These are phyloP conservation scores for Diachasma alloeum DNA, from an alignment of 1,140 invertebrate species.

Conservation along the genomic window DNA sequence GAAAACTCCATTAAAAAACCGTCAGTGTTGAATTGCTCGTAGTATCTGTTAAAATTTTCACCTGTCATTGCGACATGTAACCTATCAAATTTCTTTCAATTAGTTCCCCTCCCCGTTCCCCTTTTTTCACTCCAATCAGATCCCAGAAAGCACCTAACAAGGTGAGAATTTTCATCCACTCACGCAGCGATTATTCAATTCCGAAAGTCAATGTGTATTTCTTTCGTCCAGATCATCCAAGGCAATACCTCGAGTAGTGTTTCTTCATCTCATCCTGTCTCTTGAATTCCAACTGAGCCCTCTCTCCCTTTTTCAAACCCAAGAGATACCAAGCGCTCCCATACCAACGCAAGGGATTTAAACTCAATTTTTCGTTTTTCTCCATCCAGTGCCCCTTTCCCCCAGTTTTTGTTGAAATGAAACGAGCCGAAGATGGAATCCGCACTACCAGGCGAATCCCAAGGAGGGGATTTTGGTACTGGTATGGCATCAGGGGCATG, in stretches of 20 bases:
- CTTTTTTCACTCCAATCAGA: too few species aligned
- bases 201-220: not conserved
- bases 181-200: not conserved
- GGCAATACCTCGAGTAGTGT: not conserved
- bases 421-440: constrained; percentile 15
- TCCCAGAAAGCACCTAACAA: too few species aligned
- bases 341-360: not conserved
- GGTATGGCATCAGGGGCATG: not conserved
- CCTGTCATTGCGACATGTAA: too few species aligned
- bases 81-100: too few species aligned
- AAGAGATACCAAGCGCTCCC: not conserved
- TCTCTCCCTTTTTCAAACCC: not conserved
- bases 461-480: not conserved
- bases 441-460: not conserved
- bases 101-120: too few species aligned
- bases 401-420: constrained; percentile 8
- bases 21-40: too few species aligned
- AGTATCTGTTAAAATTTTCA: too few species aligned
- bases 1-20: too few species aligned
- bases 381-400: not conserved
- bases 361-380: not conserved
- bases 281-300: not conserved
- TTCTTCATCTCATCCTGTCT: not conserved
- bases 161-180: not conserved
- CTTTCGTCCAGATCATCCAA: not conserved